A percentile compares a stretch with the other conserved stretches of the same genome.
phyloP scores from a whole-genome alignment of 2,797 vertebrate species.

The Sebastiscus albofasciatus region DNA sequence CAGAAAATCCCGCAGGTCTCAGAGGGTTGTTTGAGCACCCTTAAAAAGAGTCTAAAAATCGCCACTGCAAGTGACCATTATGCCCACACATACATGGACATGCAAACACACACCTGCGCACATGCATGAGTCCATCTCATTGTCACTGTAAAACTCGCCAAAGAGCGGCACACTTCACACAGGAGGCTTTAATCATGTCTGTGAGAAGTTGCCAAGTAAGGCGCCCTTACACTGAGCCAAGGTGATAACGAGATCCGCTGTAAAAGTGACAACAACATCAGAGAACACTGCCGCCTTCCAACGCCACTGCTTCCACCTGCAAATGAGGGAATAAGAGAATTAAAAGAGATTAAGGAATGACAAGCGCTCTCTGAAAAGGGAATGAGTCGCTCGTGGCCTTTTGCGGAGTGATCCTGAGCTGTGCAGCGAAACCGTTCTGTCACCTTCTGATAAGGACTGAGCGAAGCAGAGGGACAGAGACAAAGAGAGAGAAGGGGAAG shows the following conservation, averaged over 20 bases:
- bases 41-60: no score
- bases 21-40: no score
- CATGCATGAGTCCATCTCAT: background rate
- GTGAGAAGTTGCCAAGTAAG: constrained; percentile 34
- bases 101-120: background rate
- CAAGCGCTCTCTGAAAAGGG: constrained; percentile 37
- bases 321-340: constrained; percentile 56
- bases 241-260: constrained; percentile 53
- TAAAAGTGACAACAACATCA: constrained; percentile 50
- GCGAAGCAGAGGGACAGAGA: constrained; percentile 27
- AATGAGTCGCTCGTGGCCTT: constrained; percentile 48
- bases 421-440: constrained; percentile 55
- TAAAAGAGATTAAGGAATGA: constrained; percentile 64
- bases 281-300: constrained; percentile 20
- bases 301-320: constrained; percentile 36
- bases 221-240: constrained; percentile 17
- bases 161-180: constrained; percentile 1
- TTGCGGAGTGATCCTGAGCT: constrained; percentile 46
- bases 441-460: constrained; percentile 63
- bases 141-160: constrained; percentile 11
- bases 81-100: background rate
- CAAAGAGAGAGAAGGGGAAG: constrained; percentile 6
- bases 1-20: no score
- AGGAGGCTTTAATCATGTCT: constrained; percentile 35
- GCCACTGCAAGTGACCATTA: background rate